Conservation (phyloP, 2,797 vertebrate genomes). For the Sternotherus odoratus region DNA sequence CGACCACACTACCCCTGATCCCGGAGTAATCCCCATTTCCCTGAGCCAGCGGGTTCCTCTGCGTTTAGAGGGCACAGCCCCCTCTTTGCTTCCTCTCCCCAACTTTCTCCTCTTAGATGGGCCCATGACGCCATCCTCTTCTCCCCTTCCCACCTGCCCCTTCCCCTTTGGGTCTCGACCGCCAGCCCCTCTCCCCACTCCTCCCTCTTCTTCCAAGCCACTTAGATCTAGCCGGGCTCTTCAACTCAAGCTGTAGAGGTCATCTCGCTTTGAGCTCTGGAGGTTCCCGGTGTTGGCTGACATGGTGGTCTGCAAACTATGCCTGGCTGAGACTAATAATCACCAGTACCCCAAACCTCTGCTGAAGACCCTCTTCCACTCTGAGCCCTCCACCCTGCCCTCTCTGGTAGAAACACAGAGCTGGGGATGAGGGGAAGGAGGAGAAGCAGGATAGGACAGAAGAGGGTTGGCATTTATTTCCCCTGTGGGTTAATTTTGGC, state of each 20-base stretch:
- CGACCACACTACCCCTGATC: no score
- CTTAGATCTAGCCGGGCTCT: neutral
- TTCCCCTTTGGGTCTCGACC: neutral
- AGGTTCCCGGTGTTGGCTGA: neutral
- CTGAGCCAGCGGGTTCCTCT: neutral
- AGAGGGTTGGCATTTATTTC: no score
- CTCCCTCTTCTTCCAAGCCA: neutral
- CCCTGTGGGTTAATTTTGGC: no score
- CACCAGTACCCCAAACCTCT: neutral
- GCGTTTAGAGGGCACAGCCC: neutral
- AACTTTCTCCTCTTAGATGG: neutral
- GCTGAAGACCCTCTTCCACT: no score
- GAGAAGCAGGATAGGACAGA: no score
- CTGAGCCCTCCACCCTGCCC: neutral
- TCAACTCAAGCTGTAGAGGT: neutral
- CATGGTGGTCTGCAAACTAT: neutral
- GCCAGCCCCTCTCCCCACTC: no score
- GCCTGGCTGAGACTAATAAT: no score
- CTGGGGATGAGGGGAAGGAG: neutral
- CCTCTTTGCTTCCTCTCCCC: no score
- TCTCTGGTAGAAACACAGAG: neutral
- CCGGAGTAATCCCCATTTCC: neutral
- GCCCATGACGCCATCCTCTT: neutral
- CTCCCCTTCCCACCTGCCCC: neutral
- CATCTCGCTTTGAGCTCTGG: no score